phyloP scores from a whole-genome alignment of 2,797 vertebrate genomes.

The Acanthurus tractus region DNA sequence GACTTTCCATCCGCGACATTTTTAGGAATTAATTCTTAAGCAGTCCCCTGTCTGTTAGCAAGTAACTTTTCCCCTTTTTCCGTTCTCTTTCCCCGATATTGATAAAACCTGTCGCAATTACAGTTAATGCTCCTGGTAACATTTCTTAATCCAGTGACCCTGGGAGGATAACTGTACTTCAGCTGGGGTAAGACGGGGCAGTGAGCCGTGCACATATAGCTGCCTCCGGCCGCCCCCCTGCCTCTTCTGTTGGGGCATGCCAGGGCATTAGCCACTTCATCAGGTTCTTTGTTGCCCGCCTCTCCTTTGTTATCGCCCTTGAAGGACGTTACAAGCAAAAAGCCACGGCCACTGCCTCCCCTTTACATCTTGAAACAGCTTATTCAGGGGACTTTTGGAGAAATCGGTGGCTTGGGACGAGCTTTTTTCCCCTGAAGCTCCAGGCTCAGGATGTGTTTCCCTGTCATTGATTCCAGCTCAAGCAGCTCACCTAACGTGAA shows the following conservation, averaged over 20 bases:
- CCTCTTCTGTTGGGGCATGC: slow-evolving; percentile 83
- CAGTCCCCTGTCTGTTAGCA: slow-evolving; percentile 58
- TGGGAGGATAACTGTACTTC: slow-evolving; percentile 67
- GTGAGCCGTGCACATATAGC: slow-evolving; percentile 78
- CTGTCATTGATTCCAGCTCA: slow-evolving; percentile 35
- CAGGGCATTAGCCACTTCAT: slow-evolving; percentile 87
- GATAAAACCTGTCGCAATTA: slow-evolving; percentile 74
- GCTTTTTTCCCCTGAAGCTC: slow-evolving; percentile 1
- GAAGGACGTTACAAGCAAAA: slow-evolving; percentile 76
- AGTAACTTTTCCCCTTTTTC: slow-evolving; percentile 34
- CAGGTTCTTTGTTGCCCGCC: slow-evolving; percentile 83
- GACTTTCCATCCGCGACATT: slow-evolving; percentile 55
- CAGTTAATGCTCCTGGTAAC: slow-evolving; percentile 57
- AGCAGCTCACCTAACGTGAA: slow-evolving; percentile 34
- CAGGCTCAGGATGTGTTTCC: slow-evolving; percentile 29
- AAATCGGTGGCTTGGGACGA: slow-evolving; percentile 64
- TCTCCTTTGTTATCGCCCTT: slow-evolving; percentile 82
- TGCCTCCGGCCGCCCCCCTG: slow-evolving; percentile 75
- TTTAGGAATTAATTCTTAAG: slow-evolving; percentile 74
- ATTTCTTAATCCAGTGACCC: slow-evolving; percentile 80
- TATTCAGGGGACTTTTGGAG: slow-evolving; percentile 75
- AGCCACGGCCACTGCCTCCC: slow-evolving; percentile 55
- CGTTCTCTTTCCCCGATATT: slow-evolving; percentile 63
- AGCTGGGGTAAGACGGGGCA: slow-evolving; percentile 69
- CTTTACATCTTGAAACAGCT: slow-evolving; percentile 74